Base-by-base conservation (phyloP, 2,797 vertebrate species). In the Furcifer pardalis region DNA sequence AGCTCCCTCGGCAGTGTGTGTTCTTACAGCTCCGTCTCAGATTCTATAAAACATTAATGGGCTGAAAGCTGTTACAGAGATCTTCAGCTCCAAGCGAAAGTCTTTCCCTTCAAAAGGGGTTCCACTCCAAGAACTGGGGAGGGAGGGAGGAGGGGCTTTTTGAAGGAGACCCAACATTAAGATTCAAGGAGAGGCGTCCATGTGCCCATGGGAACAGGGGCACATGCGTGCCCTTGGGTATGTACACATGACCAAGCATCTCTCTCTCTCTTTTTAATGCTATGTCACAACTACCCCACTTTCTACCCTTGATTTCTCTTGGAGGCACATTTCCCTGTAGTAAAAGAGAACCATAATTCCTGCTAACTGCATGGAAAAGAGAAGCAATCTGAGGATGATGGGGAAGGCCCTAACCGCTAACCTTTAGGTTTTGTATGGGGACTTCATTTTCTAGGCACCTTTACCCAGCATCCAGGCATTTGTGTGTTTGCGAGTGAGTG, bases 31-130 rank as follows among this genome's bases (percentile, higher is more conserved):
- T 94, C 95, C 79, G 90, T 96, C 97, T 97, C 96, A 95, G 96
- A 97, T 97, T 96, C 96, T 96, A 97, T 97, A 94, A 98, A 98
- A 98, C 96, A 98, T 97, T 96, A 96, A 97, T 97, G 96, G 92
- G 88, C 94, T 93, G 93, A 96, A 95, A 96, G 96, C 96, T 97
- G 96, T 94, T 96, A 94, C 91, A 95, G 94, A 94, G 94, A 94
- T 90, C 90, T 87, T 90, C 90, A 93, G 92, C 92, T 87, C 90
- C 91, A 87, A 92, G 89, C 87, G 88, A 86, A 81, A 90, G 81
- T 72, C 92, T 94, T 91, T 90, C 82, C 92, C 85, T 94, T 94
- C 87, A 90, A 89, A 92, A 49, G 86, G 76, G 87, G 80, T 86
- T 90, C 84, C 66, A 79, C 85, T 89, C 85, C 65, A 73, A 86